Percentiles rank a stretch among this genome's conserved stretches.
Conservation (phyloP, 2,113 vertebrate genomes). For the Zeus faber region DNA sequence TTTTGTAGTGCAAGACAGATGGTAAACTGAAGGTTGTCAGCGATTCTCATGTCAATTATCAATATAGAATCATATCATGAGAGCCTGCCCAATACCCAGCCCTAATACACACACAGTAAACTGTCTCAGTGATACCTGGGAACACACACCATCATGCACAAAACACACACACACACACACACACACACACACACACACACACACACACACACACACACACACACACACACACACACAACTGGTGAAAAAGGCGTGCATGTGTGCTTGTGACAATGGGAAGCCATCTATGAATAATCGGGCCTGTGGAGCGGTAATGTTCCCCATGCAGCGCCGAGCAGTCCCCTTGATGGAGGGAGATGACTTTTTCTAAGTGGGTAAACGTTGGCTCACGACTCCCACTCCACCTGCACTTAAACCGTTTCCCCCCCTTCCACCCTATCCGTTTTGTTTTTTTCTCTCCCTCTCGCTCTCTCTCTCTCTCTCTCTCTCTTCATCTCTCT, state of each 20-base stretch:
- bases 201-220: constrained; percentile 22
- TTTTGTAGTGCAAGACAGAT: no score
- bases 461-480: constrained; percentile 12
- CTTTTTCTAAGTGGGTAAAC: constrained; percentile 73
- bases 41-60: no score
- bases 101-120: no score
- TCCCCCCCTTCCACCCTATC: constrained; percentile 57
- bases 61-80: no score
- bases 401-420: constrained; percentile 32
- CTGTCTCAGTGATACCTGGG: no score
- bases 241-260: constrained; percentile 52
- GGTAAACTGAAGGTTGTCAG: no score
- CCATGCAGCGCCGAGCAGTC: constrained; percentile 53
- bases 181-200: constrained; percentile 8
- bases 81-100: no score
- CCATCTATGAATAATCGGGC: constrained; percentile 70
- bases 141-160: neutral
- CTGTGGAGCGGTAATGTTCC: constrained; percentile 69
- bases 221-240: constrained; percentile 18
- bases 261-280: constrained; percentile 53
- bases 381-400: constrained; percentile 54
- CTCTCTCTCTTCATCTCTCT: constrained; percentile 31
- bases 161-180: constrained; percentile 13
- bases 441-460: constrained; percentile 11
- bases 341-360: constrained; percentile 71